phyloP scores from a whole-genome alignment of 2,888 invertebrate genomes.

The Cosmopolites sordidus region DNA sequence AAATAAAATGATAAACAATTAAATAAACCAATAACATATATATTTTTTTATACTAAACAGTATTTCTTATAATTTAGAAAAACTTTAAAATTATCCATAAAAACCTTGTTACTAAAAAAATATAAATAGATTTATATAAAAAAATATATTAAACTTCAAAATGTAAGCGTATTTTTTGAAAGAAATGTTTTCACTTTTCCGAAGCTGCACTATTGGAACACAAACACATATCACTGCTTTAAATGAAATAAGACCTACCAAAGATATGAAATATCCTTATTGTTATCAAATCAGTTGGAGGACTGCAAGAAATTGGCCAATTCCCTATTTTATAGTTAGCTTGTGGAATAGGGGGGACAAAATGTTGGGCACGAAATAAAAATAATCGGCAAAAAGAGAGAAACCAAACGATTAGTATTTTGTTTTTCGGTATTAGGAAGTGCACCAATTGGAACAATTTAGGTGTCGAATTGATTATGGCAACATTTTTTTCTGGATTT shows the following conservation, averaged over 20 bases:
- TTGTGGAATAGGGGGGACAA: constrained; percentile 25
- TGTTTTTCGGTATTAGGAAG: constrained; percentile 37
- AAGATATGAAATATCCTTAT: constrained; percentile 31
- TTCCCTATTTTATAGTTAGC: constrained; percentile 34
- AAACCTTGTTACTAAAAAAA: no score
- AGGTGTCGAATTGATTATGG: constrained; percentile 40
- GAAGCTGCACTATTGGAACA: constrained; percentile 4
- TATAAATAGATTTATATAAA: no score
- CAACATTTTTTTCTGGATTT: constrained; percentile 32
- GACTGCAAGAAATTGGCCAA: constrained; percentile 31
- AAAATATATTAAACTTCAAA: no score
- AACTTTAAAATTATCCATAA: no score
- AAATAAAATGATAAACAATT: no score
- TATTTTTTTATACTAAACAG: no score
- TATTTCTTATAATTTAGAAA: no score
- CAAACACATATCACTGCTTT: constrained; percentile 12
- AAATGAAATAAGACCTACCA: constrained; percentile 33
- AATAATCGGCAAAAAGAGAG: constrained; percentile 33
- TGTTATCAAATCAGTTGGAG: constrained; percentile 25
- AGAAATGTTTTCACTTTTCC: no score
- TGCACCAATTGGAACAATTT: constrained; percentile 37
- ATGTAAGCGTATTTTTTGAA: no score
- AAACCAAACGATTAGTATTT: constrained; percentile 37
- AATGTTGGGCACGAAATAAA: constrained; percentile 23
- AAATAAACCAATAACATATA: no score